Evolutionary conservation across 2,797 vertebrate species (phyloP).

Genomic region (Mormyrus proboscirostris): DNA sequence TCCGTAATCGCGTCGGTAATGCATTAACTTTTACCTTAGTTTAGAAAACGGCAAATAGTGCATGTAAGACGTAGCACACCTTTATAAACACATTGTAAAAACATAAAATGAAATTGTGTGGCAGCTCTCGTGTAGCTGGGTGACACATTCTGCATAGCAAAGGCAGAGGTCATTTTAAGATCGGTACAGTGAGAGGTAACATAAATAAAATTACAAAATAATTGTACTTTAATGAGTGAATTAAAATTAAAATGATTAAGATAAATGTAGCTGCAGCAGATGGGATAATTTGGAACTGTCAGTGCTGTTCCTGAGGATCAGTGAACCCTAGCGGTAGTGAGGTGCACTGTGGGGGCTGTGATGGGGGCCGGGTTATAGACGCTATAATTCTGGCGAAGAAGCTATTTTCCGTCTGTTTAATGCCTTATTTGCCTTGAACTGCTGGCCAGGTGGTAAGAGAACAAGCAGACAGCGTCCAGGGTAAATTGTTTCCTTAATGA

Average conservation of each 20-base stretch:
- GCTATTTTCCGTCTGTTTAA: neutral
- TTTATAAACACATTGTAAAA: neutral
- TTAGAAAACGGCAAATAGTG: neutral
- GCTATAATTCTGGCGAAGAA: neutral
- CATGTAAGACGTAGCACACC: neutral
- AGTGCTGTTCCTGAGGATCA: neutral
- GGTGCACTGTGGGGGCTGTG: neutral
- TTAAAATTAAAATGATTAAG: neutral
- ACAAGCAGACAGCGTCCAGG: neutral
- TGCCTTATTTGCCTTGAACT: neutral
- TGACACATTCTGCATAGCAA: neutral
- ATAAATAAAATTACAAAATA: neutral
- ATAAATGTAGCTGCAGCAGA: neutral
- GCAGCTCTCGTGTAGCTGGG: neutral
- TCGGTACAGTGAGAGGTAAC: neutral
- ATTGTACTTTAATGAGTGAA: neutral
- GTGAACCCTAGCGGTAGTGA: neutral
- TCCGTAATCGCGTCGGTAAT: neutral
- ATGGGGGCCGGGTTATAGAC: neutral
- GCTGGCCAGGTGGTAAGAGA: neutral
- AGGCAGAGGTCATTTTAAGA: neutral
- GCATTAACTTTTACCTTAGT: neutral
- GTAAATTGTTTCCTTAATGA: neutral
- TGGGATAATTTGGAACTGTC: neutral
- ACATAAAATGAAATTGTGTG: neutral